These are phyloP conservation scores for Rousettus madagascariensis DNA, from an alignment of 2,797 vertebrate genomes.

Conservation along the genomic window DNA sequence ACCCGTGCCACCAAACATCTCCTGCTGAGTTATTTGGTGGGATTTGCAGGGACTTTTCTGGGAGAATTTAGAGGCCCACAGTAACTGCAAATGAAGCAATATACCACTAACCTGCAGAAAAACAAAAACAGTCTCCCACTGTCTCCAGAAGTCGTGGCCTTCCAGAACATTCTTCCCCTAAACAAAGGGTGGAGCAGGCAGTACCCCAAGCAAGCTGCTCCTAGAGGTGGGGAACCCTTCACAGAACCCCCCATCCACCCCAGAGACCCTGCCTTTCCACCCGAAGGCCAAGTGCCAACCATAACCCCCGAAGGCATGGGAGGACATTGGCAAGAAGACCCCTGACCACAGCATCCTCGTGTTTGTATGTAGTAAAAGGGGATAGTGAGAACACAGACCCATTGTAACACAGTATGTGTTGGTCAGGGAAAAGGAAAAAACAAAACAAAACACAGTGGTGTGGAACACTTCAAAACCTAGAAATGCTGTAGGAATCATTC, in stretches of 20 bases:
- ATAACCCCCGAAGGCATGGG: neutral
- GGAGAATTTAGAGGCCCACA: slow-evolving; percentile 72
- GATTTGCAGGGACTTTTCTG: slow-evolving; percentile 70
- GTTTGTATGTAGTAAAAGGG: neutral
- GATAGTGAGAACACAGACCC: neutral
- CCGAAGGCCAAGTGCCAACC: slow-evolving; percentile 19
- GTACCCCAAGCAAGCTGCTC: slow-evolving; percentile 45
- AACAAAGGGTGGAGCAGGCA: slow-evolving; percentile 36
- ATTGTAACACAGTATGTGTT: slow-evolving; percentile 49
- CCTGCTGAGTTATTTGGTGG: slow-evolving; percentile 73
- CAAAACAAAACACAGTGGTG: neutral
- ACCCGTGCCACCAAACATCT: slow-evolving; percentile 83
- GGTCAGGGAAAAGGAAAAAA: slow-evolving; percentile 16
- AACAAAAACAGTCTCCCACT: slow-evolving; percentile 55
- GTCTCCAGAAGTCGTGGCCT: slow-evolving; percentile 72
- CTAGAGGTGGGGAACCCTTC: slow-evolving; percentile 48
- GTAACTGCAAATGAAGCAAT: slow-evolving; percentile 80
- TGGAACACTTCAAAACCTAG: slow-evolving; percentile 57
- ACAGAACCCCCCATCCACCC: neutral
- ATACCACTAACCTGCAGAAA: slow-evolving; percentile 76
- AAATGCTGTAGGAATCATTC: slow-evolving; percentile 73
- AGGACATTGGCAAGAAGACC: slow-evolving; percentile 45
- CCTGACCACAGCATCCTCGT: slow-evolving; percentile 11
- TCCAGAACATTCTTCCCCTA: slow-evolving; percentile 62
- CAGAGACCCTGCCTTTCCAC: slow-evolving; percentile 44